Conservation (phyloP, 2,888 invertebrate species). For the Dromius quadrimaculatus region DNA sequence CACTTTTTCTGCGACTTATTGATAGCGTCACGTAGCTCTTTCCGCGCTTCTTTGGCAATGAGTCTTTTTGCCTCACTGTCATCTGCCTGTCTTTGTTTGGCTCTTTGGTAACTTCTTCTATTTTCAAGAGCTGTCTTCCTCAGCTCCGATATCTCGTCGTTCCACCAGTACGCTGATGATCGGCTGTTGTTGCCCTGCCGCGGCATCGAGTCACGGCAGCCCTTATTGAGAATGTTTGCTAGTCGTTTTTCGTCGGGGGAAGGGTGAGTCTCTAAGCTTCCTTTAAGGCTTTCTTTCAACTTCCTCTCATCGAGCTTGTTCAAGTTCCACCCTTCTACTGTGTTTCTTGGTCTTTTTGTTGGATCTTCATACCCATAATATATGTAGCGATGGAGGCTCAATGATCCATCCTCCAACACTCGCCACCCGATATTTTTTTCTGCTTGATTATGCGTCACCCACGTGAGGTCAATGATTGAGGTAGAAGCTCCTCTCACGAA, state of each 20-base stretch:
- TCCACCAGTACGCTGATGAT: slow-evolving; percentile 6
- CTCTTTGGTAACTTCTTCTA: neutral
- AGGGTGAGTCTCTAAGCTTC: neutral
- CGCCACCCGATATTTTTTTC: neutral
- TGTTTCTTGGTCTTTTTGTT: no score
- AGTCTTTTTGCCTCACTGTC: neutral
- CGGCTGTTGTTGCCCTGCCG: neutral
- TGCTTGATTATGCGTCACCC: neutral
- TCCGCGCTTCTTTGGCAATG: neutral
- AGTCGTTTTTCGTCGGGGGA: neutral
- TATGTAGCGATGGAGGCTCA: neutral
- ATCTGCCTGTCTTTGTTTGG: neutral
- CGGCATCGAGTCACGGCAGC: neutral
- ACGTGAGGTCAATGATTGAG: slow-evolving; percentile 11
- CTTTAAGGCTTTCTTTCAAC: neutral
- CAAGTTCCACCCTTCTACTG: neutral
- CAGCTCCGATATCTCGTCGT: neutral
- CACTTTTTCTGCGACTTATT: neutral
- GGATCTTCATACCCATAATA: neutral
- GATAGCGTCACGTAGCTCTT: neutral
- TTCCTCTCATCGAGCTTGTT: neutral
- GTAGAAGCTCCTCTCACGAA: neutral
- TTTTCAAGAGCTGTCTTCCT: neutral
- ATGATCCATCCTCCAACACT: neutral
- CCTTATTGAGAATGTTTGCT: neutral